Base-by-base conservation (phyloP, 2,888 invertebrate genomes). In the Tetheella fluctuosa region DNA sequence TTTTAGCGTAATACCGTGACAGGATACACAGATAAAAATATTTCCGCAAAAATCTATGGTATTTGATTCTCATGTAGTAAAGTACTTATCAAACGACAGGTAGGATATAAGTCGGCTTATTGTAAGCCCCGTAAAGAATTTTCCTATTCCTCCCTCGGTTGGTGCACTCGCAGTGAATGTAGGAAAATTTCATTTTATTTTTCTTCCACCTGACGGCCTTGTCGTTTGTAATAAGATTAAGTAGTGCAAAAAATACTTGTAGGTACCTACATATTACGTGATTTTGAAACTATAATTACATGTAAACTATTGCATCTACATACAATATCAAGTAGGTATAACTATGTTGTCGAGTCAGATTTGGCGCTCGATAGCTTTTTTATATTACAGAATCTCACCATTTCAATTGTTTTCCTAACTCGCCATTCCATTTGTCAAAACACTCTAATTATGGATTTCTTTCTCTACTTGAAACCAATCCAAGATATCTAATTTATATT, bases 81-180 rank as follows among this genome's bases (percentile, higher is more conserved):
- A 81, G 68, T 81, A 69, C 77, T 77, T 80, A 81, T 76, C 77
- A 77, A 77, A 82, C 76, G 80, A 76, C 72, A 74, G 72, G 70
- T 70, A 68, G 74, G 75, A 73, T 79, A 71, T 81, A 82, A 83
- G 80, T 80, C 79, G 81, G 84, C 82, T 88, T 87, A 88, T 80
- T 83, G 77, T 80, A 78, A 80, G 77, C 77, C 78, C 48, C 71
- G 73, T 69, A 71, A 80, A 84, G 76, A 80, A 78, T 84, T 80
- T 81, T 80, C 77, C 71, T 77, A 80, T 84, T 84, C 37, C 5
- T 25, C 37, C 58, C 72, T 71, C 68, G 73, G 70, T 78, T 84
- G 83, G 78, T 84, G 82, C 78, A 81, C 73, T 77, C 70, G 69
- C 65, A 69, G 71, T 60, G 71, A 77, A 81, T 86, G 84, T 81